phyloP scores from a whole-genome alignment of 1,140 invertebrate species.

The Drosophila pachea region DNA sequence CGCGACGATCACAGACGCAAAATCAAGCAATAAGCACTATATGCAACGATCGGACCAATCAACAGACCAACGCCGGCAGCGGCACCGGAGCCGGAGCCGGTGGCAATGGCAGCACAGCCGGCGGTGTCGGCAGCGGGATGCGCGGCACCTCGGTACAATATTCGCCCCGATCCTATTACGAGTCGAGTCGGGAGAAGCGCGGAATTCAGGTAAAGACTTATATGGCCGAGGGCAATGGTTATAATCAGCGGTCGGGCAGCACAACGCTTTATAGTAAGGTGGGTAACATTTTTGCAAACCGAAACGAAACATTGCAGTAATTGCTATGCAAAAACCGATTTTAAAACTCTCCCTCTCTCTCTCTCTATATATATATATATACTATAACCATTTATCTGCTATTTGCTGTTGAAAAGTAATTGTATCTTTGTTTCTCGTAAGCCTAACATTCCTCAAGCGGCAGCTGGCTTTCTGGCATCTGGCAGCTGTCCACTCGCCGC shows the following conservation, averaged over 20 bases:
- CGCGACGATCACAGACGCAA: constrained; percentile 75
- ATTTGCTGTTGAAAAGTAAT: not conserved
- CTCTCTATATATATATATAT: not conserved
- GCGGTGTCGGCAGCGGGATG: constrained; percentile 54
- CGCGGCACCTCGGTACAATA: constrained; percentile 79
- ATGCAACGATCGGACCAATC: constrained; percentile 75
- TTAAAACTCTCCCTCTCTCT: constrained; percentile 28
- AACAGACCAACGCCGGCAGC: constrained; percentile 55
- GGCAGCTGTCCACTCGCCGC: not conserved
- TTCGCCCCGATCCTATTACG: constrained; percentile 79
- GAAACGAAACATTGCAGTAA: constrained; percentile 51
- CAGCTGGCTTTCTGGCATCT: constrained; percentile 6
- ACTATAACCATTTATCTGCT: constrained; percentile 11
- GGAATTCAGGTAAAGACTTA: constrained; percentile 96
- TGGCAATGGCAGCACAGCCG: constrained; percentile 38
- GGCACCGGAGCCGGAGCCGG: constrained; percentile 45
- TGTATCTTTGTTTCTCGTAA: constrained; percentile 5
- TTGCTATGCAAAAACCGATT: constrained; percentile 34
- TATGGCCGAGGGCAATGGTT: constrained; percentile 96
- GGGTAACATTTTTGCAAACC: constrained; percentile 77
- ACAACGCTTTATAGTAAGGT: constrained; percentile 96
- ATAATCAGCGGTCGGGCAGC: constrained; percentile 84
- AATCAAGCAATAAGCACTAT: constrained; percentile 78
- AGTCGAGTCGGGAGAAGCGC: constrained; percentile 79
- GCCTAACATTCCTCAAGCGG: too few species aligned